Base-by-base conservation (phyloP, 2,888 invertebrate genomes). In the Eubasilissa splendida region DNA sequence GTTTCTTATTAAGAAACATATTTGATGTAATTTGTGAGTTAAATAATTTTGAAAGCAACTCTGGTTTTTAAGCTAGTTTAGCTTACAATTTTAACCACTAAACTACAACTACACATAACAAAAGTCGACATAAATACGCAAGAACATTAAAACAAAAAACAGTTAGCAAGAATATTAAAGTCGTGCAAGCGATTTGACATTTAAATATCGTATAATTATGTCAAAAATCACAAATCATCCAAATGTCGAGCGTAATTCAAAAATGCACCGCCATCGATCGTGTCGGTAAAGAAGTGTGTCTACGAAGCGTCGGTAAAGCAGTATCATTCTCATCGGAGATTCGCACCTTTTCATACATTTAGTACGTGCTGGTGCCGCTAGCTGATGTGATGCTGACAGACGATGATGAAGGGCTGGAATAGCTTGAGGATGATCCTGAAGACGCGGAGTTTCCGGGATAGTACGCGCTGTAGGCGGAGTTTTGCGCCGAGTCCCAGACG, bases 381-480 rank as follows among this genome's bases (percentile, higher is more conserved):
- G 76, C 50, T 33, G 79, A 65, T n/a, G 87, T 84, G 84, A 82
- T 76, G 85, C 85, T 42, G n/a, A 86, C 81, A 11, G 87, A 86
- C 52, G 88, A 87, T n/a, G 89, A 79, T 1, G 85, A 85, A 0
- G 88, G 91, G 78, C 90, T 87, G 3, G 91, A 90, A 2, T 91
- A 89, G 0, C 89, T 88, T 4, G 91, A 90, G 68, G 91, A 91
- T 82, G 92, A 92, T 0, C 93, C 91, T 2, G 92, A 89, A 53
- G 92, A 90, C 9, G 91, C 91, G 0, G 93, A 90, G 83, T 92
- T 91, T 86, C 93, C 92, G 83, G 94, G 93, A 86, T 94, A 94
- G 88, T 94, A 94, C 1, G 94, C 93, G 85, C 92, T 94, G 87
- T 94, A 94, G 50, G 94, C 94, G 84, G 94, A 87, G 85, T 92